A percentile compares a stretch with the other conserved stretches of the same genome.
Conservation (phyloP, 2,113 vertebrate genomes). For the Tyrannus savana region DNA sequence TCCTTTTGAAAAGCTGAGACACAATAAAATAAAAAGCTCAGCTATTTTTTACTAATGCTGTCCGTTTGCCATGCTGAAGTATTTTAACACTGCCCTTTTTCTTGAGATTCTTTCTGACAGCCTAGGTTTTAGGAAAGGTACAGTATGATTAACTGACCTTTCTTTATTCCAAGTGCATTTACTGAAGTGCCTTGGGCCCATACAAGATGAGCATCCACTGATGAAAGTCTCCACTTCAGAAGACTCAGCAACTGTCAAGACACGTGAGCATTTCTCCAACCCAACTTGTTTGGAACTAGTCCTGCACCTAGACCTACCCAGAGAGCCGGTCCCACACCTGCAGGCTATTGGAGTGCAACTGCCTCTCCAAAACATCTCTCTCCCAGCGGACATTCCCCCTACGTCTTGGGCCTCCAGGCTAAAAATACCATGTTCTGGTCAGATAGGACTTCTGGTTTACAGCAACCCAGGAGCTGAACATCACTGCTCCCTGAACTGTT, state of each 20-base stretch:
- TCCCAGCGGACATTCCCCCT: not conserved
- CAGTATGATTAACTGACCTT: not conserved
- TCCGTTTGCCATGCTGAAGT: not conserved
- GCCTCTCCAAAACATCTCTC: not conserved
- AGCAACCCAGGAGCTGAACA: not conserved
- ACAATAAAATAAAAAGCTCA: constrained; percentile 12
- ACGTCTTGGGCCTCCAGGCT: not conserved
- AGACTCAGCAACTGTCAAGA: not conserved
- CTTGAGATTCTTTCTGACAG: not conserved
- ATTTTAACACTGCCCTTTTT: not conserved
- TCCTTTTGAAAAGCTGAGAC: constrained; percentile 9
- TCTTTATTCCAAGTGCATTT: not conserved
- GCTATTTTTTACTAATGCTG: not conserved
- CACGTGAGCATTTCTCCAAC: accelerated
- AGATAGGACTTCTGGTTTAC: not conserved
- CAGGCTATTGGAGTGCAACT: not conserved
- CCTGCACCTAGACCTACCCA: not conserved
- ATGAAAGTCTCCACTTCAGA: not conserved
- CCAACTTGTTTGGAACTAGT: not conserved
- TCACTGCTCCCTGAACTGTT: not conserved
- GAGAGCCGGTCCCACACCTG: not conserved
- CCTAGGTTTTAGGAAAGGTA: not conserved
- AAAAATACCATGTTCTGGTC: not conserved
- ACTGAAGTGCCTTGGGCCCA: not conserved
- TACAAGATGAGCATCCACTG: not conserved